phyloP scores from a whole-genome alignment of 2,888 invertebrate species.

The Globia sparganii region DNA sequence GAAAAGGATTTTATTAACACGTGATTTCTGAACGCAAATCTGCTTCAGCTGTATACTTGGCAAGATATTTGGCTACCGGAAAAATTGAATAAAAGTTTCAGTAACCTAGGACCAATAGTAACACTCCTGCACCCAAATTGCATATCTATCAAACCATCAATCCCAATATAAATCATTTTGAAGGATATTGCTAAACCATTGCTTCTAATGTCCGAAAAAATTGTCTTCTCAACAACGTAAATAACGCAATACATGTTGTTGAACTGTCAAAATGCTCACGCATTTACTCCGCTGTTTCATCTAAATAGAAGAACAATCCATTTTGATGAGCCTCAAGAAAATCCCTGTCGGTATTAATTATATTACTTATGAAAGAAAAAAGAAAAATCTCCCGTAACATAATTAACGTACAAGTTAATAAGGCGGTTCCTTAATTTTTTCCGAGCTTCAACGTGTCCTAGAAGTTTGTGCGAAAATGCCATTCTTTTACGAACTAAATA shows the following conservation, averaged over 20 bases:
- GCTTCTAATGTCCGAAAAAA: no score
- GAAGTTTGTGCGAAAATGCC: slow-evolving; percentile 25
- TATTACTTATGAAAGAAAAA: slow-evolving; percentile 39
- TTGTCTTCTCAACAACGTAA: no score
- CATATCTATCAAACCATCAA: no score
- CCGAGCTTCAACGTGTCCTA: not conserved
- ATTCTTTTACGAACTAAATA: slow-evolving; percentile 28
- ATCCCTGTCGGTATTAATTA: slow-evolving; percentile 40
- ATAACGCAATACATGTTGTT: no score
- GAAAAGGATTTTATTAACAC: not conserved
- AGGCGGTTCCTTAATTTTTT: slow-evolving; percentile 23
- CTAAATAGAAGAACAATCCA: slow-evolving; percentile 27
- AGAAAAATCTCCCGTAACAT: slow-evolving; percentile 27
- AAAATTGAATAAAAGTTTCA: not conserved
- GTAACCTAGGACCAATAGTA: not conserved
- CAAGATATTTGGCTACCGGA: not conserved
- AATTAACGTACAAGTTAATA: slow-evolving; percentile 53
- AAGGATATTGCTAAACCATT: no score
- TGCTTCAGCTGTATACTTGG: not conserved
- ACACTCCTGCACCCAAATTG: not conserved
- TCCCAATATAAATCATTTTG: no score
- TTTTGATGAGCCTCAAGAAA: slow-evolving; percentile 33
- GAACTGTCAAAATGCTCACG: no score
- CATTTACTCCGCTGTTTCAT: not conserved
- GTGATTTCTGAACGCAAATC: not conserved